Conservation (phyloP, 2,797 vertebrate species). For the Avahi laniger region DNA sequence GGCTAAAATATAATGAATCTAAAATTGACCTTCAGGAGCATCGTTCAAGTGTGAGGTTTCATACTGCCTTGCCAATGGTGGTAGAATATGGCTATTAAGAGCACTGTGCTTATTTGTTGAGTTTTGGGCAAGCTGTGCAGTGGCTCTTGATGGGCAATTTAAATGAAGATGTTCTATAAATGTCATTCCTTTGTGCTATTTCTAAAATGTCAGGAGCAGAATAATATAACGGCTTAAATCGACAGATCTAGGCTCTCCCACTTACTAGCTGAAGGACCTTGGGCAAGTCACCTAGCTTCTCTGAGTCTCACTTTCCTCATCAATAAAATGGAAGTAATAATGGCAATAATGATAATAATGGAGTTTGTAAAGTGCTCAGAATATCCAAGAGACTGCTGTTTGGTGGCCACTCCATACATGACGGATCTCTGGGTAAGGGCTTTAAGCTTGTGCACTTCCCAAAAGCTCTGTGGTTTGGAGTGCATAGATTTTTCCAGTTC, state of each 20-base stretch:
- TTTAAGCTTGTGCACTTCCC: background rate
- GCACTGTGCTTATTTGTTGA: conserved; percentile 6
- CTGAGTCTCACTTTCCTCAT: background rate
- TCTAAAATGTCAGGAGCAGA: conserved; percentile 33
- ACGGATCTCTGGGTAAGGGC: background rate
- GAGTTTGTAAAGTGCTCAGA: background rate
- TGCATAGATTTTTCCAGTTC: background rate
- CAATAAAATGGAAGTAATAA: conserved; percentile 10
- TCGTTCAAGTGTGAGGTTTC: background rate
- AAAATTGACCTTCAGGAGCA: background rate
- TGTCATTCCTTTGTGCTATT: background rate
- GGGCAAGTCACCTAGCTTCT: background rate
- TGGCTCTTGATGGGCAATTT: conserved; percentile 10
- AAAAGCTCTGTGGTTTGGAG: conserved; percentile 4
- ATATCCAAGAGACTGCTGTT: background rate
- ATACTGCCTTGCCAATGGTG: background rate
- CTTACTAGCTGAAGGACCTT: background rate
- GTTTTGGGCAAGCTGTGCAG: background rate
- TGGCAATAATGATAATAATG: background rate
- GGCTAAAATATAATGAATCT: background rate
- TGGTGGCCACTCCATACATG: background rate
- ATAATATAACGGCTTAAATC: background rate
- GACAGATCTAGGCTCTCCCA: background rate
- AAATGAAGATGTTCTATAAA: background rate
- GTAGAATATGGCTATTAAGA: background rate